Evolutionary conservation across 2,888 invertebrate genomes (phyloP).

Genomic region (Nipponacmea schrenckii): DNA sequence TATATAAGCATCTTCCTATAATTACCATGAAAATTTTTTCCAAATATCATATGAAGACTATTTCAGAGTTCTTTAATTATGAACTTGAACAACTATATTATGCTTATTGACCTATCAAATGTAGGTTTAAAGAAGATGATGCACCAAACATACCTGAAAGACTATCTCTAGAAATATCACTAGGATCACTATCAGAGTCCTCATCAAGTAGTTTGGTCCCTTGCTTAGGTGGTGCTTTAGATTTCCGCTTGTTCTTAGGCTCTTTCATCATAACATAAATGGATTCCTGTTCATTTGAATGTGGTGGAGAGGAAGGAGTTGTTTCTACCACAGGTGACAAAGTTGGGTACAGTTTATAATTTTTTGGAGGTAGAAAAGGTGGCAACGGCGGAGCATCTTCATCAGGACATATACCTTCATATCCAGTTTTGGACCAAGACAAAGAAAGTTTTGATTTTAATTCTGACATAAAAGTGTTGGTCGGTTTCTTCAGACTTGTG

Average conservation of each 20-base stretch:
- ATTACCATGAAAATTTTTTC: too few relatives aligned
- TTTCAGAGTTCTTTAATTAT: too few relatives aligned
- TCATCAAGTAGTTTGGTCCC: neutral
- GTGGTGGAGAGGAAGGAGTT: conserved; percentile 10
- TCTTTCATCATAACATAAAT: conserved; percentile 33
- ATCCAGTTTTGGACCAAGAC: conserved; percentile 29
- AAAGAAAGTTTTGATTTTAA: conserved; percentile 40
- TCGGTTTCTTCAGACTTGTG: conserved; percentile 31
- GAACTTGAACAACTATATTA: too few relatives aligned
- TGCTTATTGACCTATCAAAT: too few relatives aligned
- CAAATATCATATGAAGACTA: too few relatives aligned
- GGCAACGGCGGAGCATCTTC: conserved; percentile 50
- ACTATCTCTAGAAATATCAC: neutral
- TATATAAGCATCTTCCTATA: too few relatives aligned
- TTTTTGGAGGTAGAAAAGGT: conserved; percentile 58
- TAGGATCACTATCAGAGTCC: neutral
- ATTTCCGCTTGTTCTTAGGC: conserved; percentile 6
- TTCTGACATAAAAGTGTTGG: conserved; percentile 29
- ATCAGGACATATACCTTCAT: conserved; percentile 39
- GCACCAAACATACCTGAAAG: neutral
- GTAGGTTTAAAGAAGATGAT: too few relatives aligned
- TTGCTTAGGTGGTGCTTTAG: neutral
- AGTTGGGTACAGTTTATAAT: conserved; percentile 43
- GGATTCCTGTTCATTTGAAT: conserved; percentile 20
- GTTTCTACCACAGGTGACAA: conserved; percentile 51